A percentile compares a stretch with the other conserved stretches of the same genome.
These are phyloP conservation scores for Silurus meridionalis DNA, from an alignment of 2,113 vertebrate species.

Conservation along the genomic window DNA sequence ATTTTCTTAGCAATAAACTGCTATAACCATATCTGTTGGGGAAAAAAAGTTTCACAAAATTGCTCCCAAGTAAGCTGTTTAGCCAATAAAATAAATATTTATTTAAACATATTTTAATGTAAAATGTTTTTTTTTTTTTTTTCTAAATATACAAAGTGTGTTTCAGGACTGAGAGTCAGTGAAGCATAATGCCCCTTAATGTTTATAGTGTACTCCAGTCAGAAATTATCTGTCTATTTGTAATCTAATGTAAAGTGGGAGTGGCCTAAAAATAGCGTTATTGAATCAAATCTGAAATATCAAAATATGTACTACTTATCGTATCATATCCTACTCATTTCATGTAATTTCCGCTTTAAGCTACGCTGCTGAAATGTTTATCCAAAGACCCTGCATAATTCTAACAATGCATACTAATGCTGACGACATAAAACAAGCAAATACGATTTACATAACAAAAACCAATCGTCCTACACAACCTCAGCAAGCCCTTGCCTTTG, in stretches of 20 bases:
- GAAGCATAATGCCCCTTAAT: neutral
- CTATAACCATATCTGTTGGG: neutral
- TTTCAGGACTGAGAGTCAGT: neutral
- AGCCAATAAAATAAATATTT: too few species aligned
- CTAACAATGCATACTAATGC: neutral
- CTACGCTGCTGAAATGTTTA: neutral
- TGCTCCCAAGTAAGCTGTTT: too few species aligned
- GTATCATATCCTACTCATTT: neutral
- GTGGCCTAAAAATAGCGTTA: neutral
- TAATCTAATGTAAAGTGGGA: neutral
- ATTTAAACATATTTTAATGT: too few species aligned
- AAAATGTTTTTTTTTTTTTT: neutral
- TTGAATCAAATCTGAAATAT: neutral
- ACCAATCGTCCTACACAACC: neutral
- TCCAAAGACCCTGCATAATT: neutral
- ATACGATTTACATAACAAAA: neutral
- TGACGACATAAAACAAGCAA: neutral
- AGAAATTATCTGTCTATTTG: neutral
- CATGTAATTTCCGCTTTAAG: neutral
- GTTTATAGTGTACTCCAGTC: neutral
- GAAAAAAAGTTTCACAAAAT: neutral
- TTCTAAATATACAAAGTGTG: neutral
- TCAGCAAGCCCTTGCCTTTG: neutral
- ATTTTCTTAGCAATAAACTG: neutral
- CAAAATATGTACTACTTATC: too few species aligned